A percentile compares a stretch with the other conserved stretches of the same genome.
phyloP scores from a whole-genome alignment of 1,140 invertebrate genomes.

The Drosophila busckii region DNA sequence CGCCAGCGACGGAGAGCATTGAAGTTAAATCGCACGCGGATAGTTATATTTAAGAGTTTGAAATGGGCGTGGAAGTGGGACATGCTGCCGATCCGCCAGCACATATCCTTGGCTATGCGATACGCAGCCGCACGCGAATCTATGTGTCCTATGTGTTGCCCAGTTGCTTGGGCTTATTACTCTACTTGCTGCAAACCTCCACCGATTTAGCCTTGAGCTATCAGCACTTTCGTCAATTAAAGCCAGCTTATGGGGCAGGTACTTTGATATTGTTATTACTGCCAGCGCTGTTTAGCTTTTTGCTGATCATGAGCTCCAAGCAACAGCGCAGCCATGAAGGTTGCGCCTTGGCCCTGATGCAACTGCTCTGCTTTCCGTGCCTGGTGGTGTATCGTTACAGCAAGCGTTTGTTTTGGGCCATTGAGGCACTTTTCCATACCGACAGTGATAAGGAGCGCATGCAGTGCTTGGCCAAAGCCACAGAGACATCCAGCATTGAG shows the following conservation, averaged over 20 bases:
- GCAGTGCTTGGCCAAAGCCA: conserved; percentile 81
- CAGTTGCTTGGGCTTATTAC: conserved; percentile 71
- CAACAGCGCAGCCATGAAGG: conserved; percentile 79
- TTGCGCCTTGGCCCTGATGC: conserved; percentile 64
- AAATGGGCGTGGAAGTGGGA: conserved; percentile 22
- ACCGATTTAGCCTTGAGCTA: conserved; percentile 80
- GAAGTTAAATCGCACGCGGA: background rate
- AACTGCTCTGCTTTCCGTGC: conserved; percentile 83
- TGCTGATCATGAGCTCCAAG: conserved; percentile 68
- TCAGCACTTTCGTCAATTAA: conserved; percentile 79
- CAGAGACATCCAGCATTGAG: conserved; percentile 83
- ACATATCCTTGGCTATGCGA: conserved; percentile 79
- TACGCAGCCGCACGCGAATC: conserved; percentile 80
- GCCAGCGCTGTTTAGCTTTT: conserved; percentile 52
- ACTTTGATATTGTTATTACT: conserved; percentile 54
- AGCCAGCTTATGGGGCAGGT: conserved; percentile 66
- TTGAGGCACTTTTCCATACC: conserved; percentile 83
- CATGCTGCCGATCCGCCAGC: conserved; percentile 73
- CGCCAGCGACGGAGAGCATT: conserved; percentile 35
- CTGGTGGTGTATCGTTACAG: conserved; percentile 84
- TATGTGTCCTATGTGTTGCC: conserved; percentile 80
- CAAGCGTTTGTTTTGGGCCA: conserved; percentile 85
- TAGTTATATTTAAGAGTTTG: conserved; percentile 1
- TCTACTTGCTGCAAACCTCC: conserved; percentile 80
- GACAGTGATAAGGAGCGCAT: conserved; percentile 81